These are phyloP conservation scores for Chondrosia reniformis DNA, from an alignment of 37 sponge, comb jelly and placozoan species.

Conservation along the genomic window DNA sequence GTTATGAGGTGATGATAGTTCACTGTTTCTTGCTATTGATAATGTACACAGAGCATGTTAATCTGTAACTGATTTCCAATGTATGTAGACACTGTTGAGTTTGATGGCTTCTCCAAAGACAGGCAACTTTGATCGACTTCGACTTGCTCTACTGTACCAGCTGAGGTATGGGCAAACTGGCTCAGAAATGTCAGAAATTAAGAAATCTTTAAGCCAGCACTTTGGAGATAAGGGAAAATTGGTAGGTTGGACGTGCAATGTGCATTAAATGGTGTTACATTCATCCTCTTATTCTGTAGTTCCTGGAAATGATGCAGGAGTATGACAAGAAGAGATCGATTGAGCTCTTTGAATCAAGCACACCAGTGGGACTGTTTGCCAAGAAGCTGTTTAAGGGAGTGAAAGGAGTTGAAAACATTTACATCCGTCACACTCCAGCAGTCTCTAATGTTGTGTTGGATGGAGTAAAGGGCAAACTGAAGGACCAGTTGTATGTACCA, in stretches of 20 bases:
- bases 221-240: neutral
- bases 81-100: constrained; percentile 35
- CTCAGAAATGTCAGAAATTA: neutral
- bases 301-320: constrained; percentile 58
- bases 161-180: constrained; percentile 73
- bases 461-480: constrained; percentile 66
- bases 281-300: constrained; percentile 27
- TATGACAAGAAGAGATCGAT: constrained; percentile 51
- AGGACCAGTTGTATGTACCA: constrained; percentile 57
- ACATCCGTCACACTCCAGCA: constrained; percentile 90
- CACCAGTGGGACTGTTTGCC: constrained; percentile 35
- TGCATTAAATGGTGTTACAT: neutral
- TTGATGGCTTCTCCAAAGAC: constrained; percentile 54
- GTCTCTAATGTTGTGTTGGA: constrained; percentile 47
- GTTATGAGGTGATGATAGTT: too few species aligned
- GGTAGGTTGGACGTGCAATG: neutral
- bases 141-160: constrained; percentile 71
- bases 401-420: constrained; percentile 94
- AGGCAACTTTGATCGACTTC: constrained; percentile 56
- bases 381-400: constrained; percentile 84
- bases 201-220: neutral
- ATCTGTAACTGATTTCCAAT: too few species aligned
- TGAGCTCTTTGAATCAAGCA: constrained; percentile 72
- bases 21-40: too few species aligned
- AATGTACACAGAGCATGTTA: too few species aligned